Evolutionary conservation across 2,797 vertebrate genomes (phyloP).

Genomic region (Pelochelys cantorii): DNA sequence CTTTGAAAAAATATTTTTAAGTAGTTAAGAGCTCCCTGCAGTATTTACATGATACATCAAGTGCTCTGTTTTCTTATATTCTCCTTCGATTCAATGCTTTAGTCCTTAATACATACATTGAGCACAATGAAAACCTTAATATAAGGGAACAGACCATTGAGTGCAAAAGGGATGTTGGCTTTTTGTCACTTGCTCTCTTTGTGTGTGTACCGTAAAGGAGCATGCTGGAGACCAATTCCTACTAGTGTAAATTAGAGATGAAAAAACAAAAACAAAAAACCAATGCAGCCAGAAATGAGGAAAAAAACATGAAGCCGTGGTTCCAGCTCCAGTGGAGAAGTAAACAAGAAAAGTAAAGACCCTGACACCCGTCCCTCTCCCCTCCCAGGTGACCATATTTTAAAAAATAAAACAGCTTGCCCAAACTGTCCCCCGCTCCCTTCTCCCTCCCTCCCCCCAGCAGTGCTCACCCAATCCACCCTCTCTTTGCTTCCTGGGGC

Average conservation of each 20-base stretch:
- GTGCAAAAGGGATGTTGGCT: not conserved
- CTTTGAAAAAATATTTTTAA: conserved; percentile 37
- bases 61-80: not conserved
- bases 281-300: no score
- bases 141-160: not conserved
- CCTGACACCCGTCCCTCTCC: no score
- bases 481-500: no score
- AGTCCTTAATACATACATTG: not conserved
- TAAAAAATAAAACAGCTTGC: no score
- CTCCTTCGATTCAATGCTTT: not conserved
- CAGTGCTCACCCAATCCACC: no score
- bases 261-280: no score
- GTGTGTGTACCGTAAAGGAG: not conserved
- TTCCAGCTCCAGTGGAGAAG: not conserved
- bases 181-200: not conserved
- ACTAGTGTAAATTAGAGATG: not conserved
- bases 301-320: no score
- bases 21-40: not conserved
- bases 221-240: not conserved
- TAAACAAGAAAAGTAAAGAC: no score
- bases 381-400: no score
- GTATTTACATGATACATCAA: not conserved
- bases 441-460: no score
- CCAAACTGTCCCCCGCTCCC: no score
- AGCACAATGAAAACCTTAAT: not conserved